Percentiles rank a stretch among this genome's conserved stretches.
phyloP scores from a whole-genome alignment of 2,113 vertebrate genomes.

The Fregata magnificens region DNA sequence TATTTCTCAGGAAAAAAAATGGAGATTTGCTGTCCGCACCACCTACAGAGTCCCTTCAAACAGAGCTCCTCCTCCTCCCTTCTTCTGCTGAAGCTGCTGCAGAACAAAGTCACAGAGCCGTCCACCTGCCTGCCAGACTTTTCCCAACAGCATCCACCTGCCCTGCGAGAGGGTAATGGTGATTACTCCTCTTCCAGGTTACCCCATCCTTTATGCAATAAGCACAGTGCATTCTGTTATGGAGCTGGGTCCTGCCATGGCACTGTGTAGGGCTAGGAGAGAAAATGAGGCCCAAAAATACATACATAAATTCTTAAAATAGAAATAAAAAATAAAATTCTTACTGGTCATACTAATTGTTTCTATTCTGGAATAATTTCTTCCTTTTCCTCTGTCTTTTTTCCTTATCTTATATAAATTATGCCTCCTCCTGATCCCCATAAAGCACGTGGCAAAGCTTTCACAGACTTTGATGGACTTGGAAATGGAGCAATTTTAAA shows the following conservation, averaged over 20 bases:
- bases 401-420: neutral
- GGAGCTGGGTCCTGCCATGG: neutral
- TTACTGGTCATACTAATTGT: neutral
- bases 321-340: neutral
- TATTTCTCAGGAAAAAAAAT: neutral
- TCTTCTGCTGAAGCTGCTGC: neutral
- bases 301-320: neutral
- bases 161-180: too few species aligned
- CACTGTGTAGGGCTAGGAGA: fast-evolving
- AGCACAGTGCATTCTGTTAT: neutral
- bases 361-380: neutral
- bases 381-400: neutral
- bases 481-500: neutral
- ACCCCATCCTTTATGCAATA: neutral
- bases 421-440: neutral
- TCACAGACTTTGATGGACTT: neutral
- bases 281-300: neutral
- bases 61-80: neutral
- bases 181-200: neutral
- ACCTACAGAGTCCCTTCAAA: neutral
- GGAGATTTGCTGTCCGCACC: neutral
- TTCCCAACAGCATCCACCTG: neutral
- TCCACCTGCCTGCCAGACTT: fast-evolving
- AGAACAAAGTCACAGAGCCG: neutral
- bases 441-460: neutral